Evolutionary conservation across 2,113 vertebrate species (phyloP).

Genomic region (Thryonomys swinderianus): DNA sequence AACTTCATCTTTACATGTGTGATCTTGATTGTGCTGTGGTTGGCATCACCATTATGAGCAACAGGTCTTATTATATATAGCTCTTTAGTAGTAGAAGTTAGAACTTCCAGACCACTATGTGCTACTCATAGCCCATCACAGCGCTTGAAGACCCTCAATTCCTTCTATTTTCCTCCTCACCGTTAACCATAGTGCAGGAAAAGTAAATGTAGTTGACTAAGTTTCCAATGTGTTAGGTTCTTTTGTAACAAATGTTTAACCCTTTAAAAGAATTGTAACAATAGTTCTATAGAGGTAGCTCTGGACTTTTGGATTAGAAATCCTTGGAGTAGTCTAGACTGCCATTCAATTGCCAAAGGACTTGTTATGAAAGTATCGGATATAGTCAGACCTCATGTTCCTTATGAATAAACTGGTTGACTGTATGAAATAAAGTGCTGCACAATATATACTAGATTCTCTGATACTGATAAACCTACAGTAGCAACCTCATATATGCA

Average conservation of each 20-base stretch:
- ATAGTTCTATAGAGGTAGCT: not conserved
- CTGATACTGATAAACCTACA: not conserved
- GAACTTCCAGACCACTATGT: not conserved
- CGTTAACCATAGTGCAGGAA: not conserved
- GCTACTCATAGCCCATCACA: not conserved
- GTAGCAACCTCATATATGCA: not conserved
- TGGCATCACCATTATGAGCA: not conserved
- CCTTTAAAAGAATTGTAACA: not conserved
- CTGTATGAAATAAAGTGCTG: not conserved
- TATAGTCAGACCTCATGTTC: not conserved
- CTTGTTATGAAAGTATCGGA: constrained; percentile 26
- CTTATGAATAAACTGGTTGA: not conserved
- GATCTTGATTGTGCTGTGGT: not conserved
- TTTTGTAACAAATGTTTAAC: not conserved
- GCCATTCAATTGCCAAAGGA: not conserved
- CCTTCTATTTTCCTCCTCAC: constrained; percentile 23
- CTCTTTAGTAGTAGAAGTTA: not conserved
- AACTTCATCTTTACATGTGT: not conserved
- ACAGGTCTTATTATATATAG: not conserved
- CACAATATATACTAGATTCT: not conserved
- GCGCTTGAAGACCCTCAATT: not conserved
- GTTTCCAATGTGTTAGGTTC: constrained; percentile 11
- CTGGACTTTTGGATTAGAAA: not conserved
- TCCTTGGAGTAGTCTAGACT: not conserved
- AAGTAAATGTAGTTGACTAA: not conserved